These are phyloP conservation scores for Anolis apletophallus DNA, from an alignment of 2,797 vertebrate genomes.

Conservation along the genomic window DNA sequence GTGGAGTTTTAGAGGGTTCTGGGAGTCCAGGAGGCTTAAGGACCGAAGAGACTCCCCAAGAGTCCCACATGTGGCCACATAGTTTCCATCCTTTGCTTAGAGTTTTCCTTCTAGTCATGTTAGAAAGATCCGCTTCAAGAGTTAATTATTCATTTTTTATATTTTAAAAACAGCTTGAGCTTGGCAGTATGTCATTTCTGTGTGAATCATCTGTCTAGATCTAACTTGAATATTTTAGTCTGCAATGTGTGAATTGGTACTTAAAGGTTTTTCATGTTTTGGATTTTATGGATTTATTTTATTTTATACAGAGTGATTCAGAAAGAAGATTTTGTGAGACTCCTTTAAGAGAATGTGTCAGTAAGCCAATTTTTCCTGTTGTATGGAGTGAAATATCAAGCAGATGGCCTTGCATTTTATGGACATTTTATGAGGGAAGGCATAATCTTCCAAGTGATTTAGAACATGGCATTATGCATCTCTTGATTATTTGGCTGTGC, in stretches of 20 bases:
- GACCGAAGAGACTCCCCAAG: too few relatives aligned
- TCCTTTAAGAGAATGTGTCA: slow-evolving; percentile 61
- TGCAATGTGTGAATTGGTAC: slow-evolving; percentile 39
- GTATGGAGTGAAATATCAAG: slow-evolving; percentile 63
- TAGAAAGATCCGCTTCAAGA: neutral
- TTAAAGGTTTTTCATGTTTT: slow-evolving; percentile 53
- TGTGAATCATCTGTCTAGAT: slow-evolving; percentile 45
- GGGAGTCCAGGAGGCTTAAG: too few relatives aligned
- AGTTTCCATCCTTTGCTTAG: neutral
- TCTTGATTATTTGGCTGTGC: slow-evolving; percentile 52
- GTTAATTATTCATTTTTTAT: slow-evolving; percentile 1
- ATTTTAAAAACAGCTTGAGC: neutral
- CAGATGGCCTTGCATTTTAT: slow-evolving; percentile 66
- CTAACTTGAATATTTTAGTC: slow-evolving; percentile 36
- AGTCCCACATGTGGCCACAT: too few relatives aligned
- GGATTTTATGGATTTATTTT: slow-evolving; percentile 19
- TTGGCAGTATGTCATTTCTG: slow-evolving; percentile 36
- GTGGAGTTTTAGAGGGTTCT: too few relatives aligned
- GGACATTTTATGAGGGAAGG: slow-evolving; percentile 55
- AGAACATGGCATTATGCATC: slow-evolving; percentile 48
- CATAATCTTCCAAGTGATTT: slow-evolving; percentile 61
- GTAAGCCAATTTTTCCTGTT: slow-evolving; percentile 70
- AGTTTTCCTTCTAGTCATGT: slow-evolving; percentile 13
- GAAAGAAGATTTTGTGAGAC: slow-evolving; percentile 46
- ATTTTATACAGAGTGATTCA: slow-evolving; percentile 66